Percentiles rank a stretch among this genome's conserved stretches.
These are phyloP conservation scores for Anguilla megastoma DNA, from an alignment of 2,797 vertebrate genomes.

Conservation along the genomic window DNA sequence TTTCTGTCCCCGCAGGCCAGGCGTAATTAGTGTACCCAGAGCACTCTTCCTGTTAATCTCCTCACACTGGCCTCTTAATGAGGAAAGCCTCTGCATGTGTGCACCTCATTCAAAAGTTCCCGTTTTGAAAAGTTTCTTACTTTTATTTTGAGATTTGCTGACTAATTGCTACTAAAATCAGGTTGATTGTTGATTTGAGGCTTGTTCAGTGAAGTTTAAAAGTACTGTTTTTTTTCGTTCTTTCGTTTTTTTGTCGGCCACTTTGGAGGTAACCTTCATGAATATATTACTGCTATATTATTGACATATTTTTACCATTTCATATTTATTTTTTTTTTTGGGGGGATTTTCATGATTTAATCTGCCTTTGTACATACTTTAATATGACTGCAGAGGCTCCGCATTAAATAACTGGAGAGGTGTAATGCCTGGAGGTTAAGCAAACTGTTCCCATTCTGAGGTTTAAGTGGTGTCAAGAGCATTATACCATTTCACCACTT, in stretches of 20 bases:
- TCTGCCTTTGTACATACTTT: slow-evolving; percentile 9
- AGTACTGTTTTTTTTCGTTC: not conserved
- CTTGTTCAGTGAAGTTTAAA: not conserved
- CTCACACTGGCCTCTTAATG: not conserved
- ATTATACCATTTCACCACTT: not conserved
- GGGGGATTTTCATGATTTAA: slow-evolving; percentile 23
- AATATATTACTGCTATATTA: not conserved
- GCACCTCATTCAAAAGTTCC: not conserved
- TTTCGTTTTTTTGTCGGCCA: not conserved
- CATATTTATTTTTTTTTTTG: not conserved
- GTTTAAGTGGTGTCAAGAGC: not conserved
- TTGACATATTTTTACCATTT: not conserved
- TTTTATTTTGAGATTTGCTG: not conserved
- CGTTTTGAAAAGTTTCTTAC: not conserved
- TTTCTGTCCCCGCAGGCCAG: not conserved
- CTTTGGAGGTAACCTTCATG: not conserved
- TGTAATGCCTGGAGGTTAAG: not conserved
- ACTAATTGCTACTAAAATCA: not conserved
- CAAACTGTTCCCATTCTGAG: slow-evolving; percentile 4
- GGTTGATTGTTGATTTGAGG: not conserved
- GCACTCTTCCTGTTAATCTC: not conserved
- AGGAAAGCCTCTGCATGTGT: not conserved
- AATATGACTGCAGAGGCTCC: not conserved
- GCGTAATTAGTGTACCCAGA: not conserved
- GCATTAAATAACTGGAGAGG: not conserved